Conservation (phyloP, 1,140 invertebrate species). For the Araneus ventricosus region DNA sequence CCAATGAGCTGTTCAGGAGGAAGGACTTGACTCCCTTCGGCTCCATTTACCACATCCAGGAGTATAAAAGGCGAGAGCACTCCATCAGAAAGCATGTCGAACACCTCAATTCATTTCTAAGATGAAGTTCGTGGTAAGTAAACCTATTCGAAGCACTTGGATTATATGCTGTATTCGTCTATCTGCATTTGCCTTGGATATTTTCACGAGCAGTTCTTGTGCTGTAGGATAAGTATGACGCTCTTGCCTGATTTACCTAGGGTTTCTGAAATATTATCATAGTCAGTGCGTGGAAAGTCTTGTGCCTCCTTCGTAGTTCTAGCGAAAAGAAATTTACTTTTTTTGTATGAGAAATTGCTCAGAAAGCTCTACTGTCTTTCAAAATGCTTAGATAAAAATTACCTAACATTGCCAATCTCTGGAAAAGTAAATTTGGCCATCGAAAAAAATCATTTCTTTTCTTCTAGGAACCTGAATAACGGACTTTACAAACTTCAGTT, state of each 20-base stretch:
- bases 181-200: background rate
- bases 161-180: background rate
- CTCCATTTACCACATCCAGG: background rate
- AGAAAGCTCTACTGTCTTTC: too few relatives aligned
- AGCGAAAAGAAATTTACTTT: too few relatives aligned
- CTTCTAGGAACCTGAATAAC: background rate
- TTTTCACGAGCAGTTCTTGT: background rate
- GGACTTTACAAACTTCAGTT: too few relatives aligned
- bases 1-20: constrained; percentile 38
- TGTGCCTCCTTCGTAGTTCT: too few relatives aligned
- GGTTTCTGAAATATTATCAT: too few relatives aligned
- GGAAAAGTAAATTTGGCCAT: background rate
- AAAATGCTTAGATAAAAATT: too few relatives aligned
- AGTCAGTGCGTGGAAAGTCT: too few relatives aligned
- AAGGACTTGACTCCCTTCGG: constrained; percentile 12
- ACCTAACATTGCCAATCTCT: too few relatives aligned
- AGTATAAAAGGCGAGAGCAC: constrained; percentile 8
- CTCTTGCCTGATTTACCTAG: background rate
- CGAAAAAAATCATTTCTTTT: background rate
- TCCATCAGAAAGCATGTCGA: background rate
- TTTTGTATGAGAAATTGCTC: too few relatives aligned
- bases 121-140: constrained; percentile 59
- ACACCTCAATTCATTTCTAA: background rate
- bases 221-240: background rate
- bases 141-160: background rate